Base-by-base conservation (phyloP, 2,797 vertebrate genomes). In the Limnodromus scolopaceus region DNA sequence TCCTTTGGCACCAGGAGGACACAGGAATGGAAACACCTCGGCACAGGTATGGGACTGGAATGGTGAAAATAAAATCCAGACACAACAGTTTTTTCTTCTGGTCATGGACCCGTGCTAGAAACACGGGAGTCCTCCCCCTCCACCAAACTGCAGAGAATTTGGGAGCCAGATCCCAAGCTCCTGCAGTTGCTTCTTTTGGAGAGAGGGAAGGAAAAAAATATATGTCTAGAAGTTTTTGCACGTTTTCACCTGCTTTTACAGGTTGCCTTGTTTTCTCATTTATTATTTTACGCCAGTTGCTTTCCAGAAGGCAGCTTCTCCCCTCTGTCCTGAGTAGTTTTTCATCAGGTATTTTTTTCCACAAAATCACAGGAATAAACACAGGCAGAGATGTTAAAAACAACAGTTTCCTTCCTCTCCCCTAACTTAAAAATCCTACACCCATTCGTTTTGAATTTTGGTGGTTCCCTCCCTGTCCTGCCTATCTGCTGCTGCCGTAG, bases 41-140 rank as follows among this genome's bases (percentile, higher is more conserved):
- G 68, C 30, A 15, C 64, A 92, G 74, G 43, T 89, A 87, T 28
- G 69, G 38, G 63, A 39, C 53, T n/a, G 54, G 32, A 84, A 48
- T 16, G 55, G 64, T 0, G 6, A 66, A 89, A 92, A 55, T 41
- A 92, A 94, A 86, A 84, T 28, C 53, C 16, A 66, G 60, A 4
- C 49, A 72, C 16, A 60, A 60, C 48, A 24, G 3, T 41, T 87
- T 12, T 36, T 53, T 53, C 14, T 84, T 85, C 66, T 75, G 57
- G 28, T 57, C 4, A 1, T 11, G 30, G 66, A 48, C 14, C 11
- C 0, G 0, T 1, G 7, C 38, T 68, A 49, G 80, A 84, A 70
- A 68, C 30, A 25, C 0, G 0, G 41, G 46, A 70, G 74, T 63
- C 43, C n/a, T 81, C n/a, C 12, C 14, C 14, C 46, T 58, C 65